Conservation (phyloP, 2,113 vertebrate species). For the Bubo bubo region DNA sequence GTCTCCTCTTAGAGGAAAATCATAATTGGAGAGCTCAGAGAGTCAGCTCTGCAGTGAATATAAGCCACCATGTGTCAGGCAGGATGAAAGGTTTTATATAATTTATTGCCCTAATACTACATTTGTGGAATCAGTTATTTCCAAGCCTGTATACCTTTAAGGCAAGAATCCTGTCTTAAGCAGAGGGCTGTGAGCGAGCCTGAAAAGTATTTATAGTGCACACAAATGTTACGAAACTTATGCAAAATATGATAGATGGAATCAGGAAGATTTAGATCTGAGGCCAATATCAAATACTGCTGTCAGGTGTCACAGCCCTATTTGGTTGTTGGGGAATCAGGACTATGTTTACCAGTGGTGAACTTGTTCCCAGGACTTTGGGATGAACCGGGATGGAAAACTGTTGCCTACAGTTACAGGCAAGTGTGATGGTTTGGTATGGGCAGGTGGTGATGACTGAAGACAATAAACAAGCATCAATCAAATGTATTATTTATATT, state of each 20-base stretch:
- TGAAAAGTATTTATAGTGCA: not conserved
- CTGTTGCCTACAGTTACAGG: not conserved
- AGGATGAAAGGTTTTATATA: conserved; percentile 33
- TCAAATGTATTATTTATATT: not conserved
- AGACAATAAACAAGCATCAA: not conserved
- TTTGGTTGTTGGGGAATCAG: not conserved
- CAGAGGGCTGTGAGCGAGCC: not conserved
- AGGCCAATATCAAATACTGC: not conserved
- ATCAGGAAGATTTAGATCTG: not conserved
- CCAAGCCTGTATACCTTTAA: not conserved
- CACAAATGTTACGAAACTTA: not conserved
- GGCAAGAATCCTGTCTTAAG: not conserved
- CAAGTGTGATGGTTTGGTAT: not conserved
- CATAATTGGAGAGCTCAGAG: not conserved
- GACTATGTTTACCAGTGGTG: not conserved
- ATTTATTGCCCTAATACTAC: conserved; percentile 7
- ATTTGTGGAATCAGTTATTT: conserved; percentile 2
- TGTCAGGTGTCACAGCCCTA: not conserved
- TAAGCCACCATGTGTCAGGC: not conserved
- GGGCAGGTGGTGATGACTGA: not conserved
- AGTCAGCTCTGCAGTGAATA: not conserved
- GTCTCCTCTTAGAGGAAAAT: not conserved
- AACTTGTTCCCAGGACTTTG: not conserved
- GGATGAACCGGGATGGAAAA: not conserved
- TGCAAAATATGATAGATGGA: not conserved